Percentiles rank a stretch among this genome's conserved stretches.
phyloP scores from a whole-genome alignment of 2,797 vertebrate genomes.

The Urosaurus nigricauda region DNA sequence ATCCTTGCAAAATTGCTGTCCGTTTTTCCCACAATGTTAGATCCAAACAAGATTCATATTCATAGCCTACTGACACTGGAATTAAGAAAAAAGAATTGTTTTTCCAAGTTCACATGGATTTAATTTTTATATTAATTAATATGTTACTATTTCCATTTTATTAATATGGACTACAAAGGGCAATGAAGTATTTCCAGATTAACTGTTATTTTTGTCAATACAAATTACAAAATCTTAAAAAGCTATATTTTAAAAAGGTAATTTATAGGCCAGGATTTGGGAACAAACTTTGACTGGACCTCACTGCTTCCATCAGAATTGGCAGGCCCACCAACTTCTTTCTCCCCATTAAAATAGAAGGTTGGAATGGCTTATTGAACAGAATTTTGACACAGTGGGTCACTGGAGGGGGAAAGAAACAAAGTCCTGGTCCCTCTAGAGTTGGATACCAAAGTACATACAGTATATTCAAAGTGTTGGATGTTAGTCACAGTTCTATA shows the following conservation, averaged over 20 bases:
- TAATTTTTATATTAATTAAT: not conserved
- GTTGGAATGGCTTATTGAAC: too few species aligned
- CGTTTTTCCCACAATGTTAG: conserved; percentile 98
- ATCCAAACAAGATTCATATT: conserved; percentile 96
- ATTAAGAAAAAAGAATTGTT: conserved; percentile 59
- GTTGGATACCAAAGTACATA: too few species aligned
- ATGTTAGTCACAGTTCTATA: too few species aligned
- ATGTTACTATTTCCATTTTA: not conserved
- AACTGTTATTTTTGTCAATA: not conserved
- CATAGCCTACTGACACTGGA: conserved; percentile 98
- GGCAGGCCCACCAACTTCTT: too few species aligned
- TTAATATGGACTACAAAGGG: not conserved
- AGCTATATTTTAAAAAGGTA: not conserved
- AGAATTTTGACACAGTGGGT: too few species aligned
- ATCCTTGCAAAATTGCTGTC: conserved; percentile 92
- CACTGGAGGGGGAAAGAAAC: too few species aligned
- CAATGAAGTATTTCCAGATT: conserved; percentile 2
- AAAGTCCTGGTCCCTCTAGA: too few species aligned
- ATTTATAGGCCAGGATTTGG: not conserved
- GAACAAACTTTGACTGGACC: too few species aligned
- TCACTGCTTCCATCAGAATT: too few species aligned
- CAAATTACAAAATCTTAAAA: not conserved
- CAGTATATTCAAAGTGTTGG: too few species aligned
- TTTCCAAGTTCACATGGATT: conserved; percentile 22
- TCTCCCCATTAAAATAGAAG: too few species aligned